Base-by-base conservation (phyloP, 2,888 invertebrate species). In the Digitonthophagus gazella region DNA sequence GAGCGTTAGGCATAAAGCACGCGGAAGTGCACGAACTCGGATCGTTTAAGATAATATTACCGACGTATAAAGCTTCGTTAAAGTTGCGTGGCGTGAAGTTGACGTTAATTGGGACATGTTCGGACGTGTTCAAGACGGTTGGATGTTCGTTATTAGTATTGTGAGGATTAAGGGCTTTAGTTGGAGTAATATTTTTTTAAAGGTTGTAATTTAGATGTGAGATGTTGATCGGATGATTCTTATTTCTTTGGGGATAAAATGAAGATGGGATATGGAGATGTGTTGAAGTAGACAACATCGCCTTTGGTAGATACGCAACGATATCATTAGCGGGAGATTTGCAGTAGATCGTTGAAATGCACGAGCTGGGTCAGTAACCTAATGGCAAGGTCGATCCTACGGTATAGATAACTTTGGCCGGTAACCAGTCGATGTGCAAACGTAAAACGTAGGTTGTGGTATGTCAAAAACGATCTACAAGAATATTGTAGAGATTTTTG, bases 291-390 rank as follows among this genome's bases (percentile, higher is more conserved):
- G 28, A 44, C 28, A 44, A 44, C 28, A 11, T 44, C 28, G 28
- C 28, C 28, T 44, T 44, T 3, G 28, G 28, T 44, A 44, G 28
- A 11, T 44, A 44, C 11, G 28, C 28, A 44, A 44, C 28, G 28
- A 44, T 44, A 44, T 44, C 28, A 44, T 44, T 44, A 44, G 28
- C 28, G 28, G 28, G 28, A 44, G 28, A 44, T 44, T 44, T 44
- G 28, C 28, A 8, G 28, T 2, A 44, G 28, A 44, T 8, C 28
- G 28, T 44, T 44, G 28, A 44, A 44, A 44, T 44, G 28, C 28
- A 56, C 16, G 16, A 28, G 65, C 57, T 68, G 54, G 68, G 68
- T 68, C 68, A 68, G 58, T 68, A 68, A 68, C 68, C 68, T 58
- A 64, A 58, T 18, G 65, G 68, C 68, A 68, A 68, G 68, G 68